phyloP scores from a whole-genome alignment of 1,140 invertebrate genomes.

The Anastatus disparis region DNA sequence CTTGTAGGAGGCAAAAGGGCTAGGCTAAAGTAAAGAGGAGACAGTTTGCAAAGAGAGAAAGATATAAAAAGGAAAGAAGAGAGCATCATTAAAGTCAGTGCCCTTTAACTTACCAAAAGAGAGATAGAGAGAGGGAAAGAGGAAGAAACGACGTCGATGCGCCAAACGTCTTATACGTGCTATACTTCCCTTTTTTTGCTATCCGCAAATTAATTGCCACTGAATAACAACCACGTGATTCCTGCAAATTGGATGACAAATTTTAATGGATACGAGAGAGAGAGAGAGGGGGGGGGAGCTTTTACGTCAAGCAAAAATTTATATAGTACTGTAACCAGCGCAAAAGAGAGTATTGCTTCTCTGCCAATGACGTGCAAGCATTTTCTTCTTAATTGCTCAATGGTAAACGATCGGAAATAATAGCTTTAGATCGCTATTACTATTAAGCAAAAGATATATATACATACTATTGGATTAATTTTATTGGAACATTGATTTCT shows the following conservation, averaged over 20 bases:
- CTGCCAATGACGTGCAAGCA: background rate
- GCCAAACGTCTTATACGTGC: background rate
- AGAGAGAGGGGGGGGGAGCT: background rate
- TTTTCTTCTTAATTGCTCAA: constrained; percentile 3
- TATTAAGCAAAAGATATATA: too few species aligned
- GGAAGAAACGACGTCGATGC: background rate
- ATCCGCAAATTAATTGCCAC: constrained; percentile 29
- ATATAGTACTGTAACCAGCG: too few species aligned
- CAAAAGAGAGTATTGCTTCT: too few species aligned
- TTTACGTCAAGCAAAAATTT: background rate
- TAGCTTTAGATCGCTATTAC: too few species aligned
- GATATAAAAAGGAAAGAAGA: background rate
- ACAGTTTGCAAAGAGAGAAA: background rate
- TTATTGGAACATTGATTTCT: too few species aligned
- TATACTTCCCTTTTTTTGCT: too few species aligned
- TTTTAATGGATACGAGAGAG: constrained; percentile 5
- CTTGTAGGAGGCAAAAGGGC: background rate
- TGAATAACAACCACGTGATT: constrained; percentile 25
- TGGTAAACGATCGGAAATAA: constrained; percentile 19
- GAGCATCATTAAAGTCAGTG: constrained; percentile 27
- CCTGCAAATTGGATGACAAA: constrained; percentile 31
- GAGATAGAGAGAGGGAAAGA: constrained; percentile 8
- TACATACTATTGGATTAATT: too few species aligned
- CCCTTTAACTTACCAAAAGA: constrained; percentile 19
- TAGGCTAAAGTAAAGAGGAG: background rate